A percentile compares a stretch with the other conserved stretches of the same genome.
Evolutionary conservation across 2,888 invertebrate species (phyloP).

Genomic region (Drosophila helvetica): DNA sequence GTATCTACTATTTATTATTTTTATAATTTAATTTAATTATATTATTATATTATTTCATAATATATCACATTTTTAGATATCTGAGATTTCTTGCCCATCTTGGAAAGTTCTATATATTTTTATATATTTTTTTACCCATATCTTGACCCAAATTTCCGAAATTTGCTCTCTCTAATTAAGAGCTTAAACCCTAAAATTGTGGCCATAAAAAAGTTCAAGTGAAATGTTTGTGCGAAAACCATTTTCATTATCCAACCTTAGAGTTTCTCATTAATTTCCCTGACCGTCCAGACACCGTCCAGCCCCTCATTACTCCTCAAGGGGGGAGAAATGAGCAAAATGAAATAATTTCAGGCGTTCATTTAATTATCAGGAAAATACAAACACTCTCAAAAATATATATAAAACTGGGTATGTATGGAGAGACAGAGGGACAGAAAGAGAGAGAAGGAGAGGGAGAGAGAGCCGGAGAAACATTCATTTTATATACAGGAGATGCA

Average conservation of each 20-base stretch:
- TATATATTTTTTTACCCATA: background rate
- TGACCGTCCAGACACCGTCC: background rate
- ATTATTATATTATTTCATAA: too few species aligned
- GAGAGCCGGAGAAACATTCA: conserved; percentile 13
- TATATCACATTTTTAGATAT: too few species aligned
- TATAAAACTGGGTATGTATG: conserved; percentile 8
- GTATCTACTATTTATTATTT: too few species aligned
- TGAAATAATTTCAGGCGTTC: conserved; percentile 51
- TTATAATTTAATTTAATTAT: too few species aligned
- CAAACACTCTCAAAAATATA: conserved; percentile 19
- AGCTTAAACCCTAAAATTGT: conserved; percentile 32
- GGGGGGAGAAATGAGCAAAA: conserved; percentile 14
- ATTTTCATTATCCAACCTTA: conserved; percentile 36
- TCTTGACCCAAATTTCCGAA: conserved; percentile 57
- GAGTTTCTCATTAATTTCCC: conserved; percentile 33
- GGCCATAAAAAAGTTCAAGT: conserved; percentile 6
- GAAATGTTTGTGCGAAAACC: conserved; percentile 24
- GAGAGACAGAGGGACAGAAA: background rate
- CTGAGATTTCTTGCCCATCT: too few species aligned
- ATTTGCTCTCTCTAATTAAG: conserved; percentile 56
- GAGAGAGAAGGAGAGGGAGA: background rate
- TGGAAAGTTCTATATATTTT: too few species aligned
- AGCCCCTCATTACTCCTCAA: background rate
- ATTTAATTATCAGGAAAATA: conserved; percentile 71
- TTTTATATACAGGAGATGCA: conserved; percentile 57